These are phyloP conservation scores for Phasianus colchicus DNA, from an alignment of 2,113 vertebrate species.

Conservation along the genomic window DNA sequence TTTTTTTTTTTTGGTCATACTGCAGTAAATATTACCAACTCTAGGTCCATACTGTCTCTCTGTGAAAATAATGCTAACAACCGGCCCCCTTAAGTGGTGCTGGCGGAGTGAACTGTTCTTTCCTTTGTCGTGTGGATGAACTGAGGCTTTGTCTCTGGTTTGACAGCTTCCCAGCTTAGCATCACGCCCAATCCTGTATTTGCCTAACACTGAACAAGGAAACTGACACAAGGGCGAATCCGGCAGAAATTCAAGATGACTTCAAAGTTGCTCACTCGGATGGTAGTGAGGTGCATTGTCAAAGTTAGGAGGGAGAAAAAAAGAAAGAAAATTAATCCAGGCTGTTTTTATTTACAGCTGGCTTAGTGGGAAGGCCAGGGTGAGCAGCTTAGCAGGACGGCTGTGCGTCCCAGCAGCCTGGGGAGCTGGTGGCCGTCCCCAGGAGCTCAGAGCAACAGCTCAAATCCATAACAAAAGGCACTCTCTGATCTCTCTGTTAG, in stretches of 20 bases:
- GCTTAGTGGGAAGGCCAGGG: not conserved
- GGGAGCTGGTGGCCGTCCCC: not conserved
- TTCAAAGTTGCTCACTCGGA: conserved; percentile 34
- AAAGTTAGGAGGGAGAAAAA: not conserved
- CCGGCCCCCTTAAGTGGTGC: not conserved
- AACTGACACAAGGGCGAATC: conserved; percentile 40
- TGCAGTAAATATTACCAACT: not conserved
- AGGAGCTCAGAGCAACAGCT: conserved; percentile 9
- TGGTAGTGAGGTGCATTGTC: not conserved
- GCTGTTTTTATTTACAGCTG: conserved; percentile 52
- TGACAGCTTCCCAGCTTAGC: conserved; percentile 30
- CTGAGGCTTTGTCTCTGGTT: not conserved
- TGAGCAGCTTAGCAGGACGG: not conserved
- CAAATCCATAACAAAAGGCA: conserved; percentile 21
- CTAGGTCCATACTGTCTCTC: not conserved
- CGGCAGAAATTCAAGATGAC: conserved; percentile 3
- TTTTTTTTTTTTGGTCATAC: not conserved
- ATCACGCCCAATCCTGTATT: not conserved
- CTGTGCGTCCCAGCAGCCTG: not conserved
- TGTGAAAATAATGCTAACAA: not conserved
- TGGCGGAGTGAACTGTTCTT: not conserved
- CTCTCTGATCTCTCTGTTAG: not conserved
- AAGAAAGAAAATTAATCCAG: not conserved
- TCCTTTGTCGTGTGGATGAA: not conserved
- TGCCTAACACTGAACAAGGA: not conserved